Conservation (phyloP, 35 echinoderm and acorn worm species). For the Lytechinus pictus region DNA sequence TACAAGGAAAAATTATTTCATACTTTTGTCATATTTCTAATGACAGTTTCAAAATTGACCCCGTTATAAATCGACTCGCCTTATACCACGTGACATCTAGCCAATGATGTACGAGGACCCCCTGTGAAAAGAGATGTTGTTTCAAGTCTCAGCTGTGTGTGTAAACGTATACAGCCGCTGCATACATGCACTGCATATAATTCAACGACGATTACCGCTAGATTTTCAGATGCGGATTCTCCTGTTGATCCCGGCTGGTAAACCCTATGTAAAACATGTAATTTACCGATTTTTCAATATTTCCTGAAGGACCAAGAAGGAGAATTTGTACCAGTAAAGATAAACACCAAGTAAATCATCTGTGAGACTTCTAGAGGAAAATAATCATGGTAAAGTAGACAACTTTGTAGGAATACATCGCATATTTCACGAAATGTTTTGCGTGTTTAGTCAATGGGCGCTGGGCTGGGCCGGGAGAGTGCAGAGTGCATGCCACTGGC, state of each 20-base stretch:
- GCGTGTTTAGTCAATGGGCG: not conserved
- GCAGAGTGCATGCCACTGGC: too few relatives aligned
- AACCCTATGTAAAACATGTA: constrained; percentile 4
- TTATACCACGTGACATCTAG: constrained; percentile 12
- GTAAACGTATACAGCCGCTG: constrained; percentile 10
- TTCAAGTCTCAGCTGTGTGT: constrained; percentile 12
- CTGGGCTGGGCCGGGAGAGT: too few relatives aligned
- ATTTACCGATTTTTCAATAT: not conserved
- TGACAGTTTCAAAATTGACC: not conserved
- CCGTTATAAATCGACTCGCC: not conserved
- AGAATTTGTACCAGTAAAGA: not conserved
- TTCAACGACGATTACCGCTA: constrained; percentile 17
- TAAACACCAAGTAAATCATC: not conserved
- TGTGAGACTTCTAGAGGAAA: not conserved
- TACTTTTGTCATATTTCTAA: not conserved
- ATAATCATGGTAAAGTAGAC: not conserved
- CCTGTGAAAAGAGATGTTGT: constrained; percentile 33
- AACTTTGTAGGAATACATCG: constrained; percentile 5
- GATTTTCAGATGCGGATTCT: constrained; percentile 3
- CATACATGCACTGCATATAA: not conserved
- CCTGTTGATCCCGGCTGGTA: not conserved
- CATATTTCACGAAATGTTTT: constrained; percentile 16
- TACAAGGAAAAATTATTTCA: not conserved
- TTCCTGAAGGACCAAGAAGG: not conserved
- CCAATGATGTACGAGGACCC: constrained; percentile 26